phyloP scores from a whole-genome alignment of 2,888 invertebrate species.

The Ellobium chinense region DNA sequence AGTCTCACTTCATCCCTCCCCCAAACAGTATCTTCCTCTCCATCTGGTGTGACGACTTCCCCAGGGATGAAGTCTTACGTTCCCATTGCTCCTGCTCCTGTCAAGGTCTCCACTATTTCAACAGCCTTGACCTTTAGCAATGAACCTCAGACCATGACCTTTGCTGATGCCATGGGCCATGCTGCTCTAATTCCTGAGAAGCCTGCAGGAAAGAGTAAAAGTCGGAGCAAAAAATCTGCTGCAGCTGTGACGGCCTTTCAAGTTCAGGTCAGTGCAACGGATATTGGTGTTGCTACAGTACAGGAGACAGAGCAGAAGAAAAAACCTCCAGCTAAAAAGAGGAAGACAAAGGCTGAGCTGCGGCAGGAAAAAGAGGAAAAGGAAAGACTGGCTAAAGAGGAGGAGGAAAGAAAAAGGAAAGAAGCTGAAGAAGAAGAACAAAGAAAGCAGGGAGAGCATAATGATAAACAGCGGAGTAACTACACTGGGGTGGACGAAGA shows the following conservation, averaged over 20 bases:
- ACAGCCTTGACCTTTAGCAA: slow-evolving; percentile 18
- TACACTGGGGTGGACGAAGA: slow-evolving; percentile 26
- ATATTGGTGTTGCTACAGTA: not conserved
- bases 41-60: not conserved
- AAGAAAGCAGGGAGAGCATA: not conserved
- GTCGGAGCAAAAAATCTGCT: slow-evolving; percentile 24
- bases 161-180: slow-evolving; percentile 24
- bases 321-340: slow-evolving; percentile 35
- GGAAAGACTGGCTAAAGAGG: slow-evolving; percentile 32
- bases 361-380: slow-evolving; percentile 40
- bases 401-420: slow-evolving; percentile 16
- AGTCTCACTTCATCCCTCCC: not conserved
- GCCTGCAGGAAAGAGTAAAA: slow-evolving; percentile 20
- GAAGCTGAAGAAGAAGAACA: slow-evolving; percentile 6
- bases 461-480: not conserved
- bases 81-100: slow-evolving; percentile 44
- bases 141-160: slow-evolving; percentile 8
- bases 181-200: slow-evolving; percentile 14
- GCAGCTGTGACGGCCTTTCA: slow-evolving; percentile 4
- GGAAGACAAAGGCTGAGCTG: slow-evolving; percentile 44
- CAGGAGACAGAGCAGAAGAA: slow-evolving; percentile 27
- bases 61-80: slow-evolving; percentile 14
- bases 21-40: not conserved
- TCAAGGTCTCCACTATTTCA: slow-evolving; percentile 10
- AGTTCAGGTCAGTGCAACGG: not conserved